Evolutionary conservation across 1,140 invertebrate species (phyloP), one percentile per base, ranked within the genome.

Genomic region (Wiebesia pumilae): DNA sequence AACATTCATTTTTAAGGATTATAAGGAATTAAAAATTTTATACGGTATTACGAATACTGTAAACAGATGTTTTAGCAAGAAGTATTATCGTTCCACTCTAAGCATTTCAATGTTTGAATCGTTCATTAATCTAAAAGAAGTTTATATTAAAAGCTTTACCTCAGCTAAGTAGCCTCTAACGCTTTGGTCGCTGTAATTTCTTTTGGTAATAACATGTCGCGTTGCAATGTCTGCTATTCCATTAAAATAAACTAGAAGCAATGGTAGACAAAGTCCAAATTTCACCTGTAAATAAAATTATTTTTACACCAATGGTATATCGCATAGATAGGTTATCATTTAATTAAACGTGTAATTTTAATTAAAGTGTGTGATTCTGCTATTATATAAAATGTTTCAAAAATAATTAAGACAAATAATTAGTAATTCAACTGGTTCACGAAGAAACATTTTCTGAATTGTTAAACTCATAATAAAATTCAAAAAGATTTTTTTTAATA

Each of bases 161-260:
- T 97, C 97, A 19, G 97, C 97, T 88, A 97, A 94, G 91, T 97
- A 97, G 91, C 96, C 96, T 90, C 95, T 95, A 14, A 97, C 95
- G 71, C 96, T 97, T 90, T 96, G 96, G 91, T 97, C 97, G 27
- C 96, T 96, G 91, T 96, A 96, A 90, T 96, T 96, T 89, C 96
- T 94, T 91, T 96, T 96, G 12, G 92, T 94, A 67, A 96, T 93
- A 84, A 92, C 90, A 58, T 93, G 93, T n/a, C 84, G 88, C 83
- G 35, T 88, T 77, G 58, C 90, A 90, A 35, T 92, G 51, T 83
- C 65, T 47, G 81, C 30, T 30, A n/a, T 14, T 77, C 21, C 47
- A 38, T 58, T 77, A 24, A 67, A 77, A 71, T 78, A 84, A 30
- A 85, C 69, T 30, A 85, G 33, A 24, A 84, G 38, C 30, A 87